Evolutionary conservation across 2,888 invertebrate genomes (phyloP), one percentile per base, ranked within the genome.

Genomic region (Mystacides longicornis): DNA sequence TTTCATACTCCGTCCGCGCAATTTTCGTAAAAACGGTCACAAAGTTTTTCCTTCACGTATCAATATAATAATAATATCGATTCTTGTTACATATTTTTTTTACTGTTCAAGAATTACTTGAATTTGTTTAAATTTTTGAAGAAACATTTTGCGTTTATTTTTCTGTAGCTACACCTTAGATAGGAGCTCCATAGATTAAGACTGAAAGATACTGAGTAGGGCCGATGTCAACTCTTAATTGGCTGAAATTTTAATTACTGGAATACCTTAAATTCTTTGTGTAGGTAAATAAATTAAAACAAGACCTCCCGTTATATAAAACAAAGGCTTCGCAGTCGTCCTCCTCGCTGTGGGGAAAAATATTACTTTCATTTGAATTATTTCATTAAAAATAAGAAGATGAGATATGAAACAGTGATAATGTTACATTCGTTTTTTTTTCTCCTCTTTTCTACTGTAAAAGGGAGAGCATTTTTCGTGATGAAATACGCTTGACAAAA

Each of bases 231-330:
- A 18, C 3, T 49, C 31, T 54, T 49, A 54, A 54, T 54, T 54
- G 49, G 49, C 54, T 49, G 48, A 23, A 37, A 54, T 54, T 54
- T 54, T 54, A 54, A 54, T 54, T 54, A 54, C 49, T 42, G 23
- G 21, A 53, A 54, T 49, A 49, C 54, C 49, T 54, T 42, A 37
- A 51, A 42, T 22, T 19, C 42, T 51, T 48, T 23, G n/a, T 23
- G 16, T 23, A 48, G 21, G 21, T 23, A 48, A 48, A 48, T 23
- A 23, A 48, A 48, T 48, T 23, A 23, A 16, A 23, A 22, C n/a
- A 23, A 48, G 16, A 7, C 21, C 4, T 19, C 20, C 14, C 14
- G 4, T 19, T 7, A 46, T 9, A 46, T 3, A 21, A 21, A 46
- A 46, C 46, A 46, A 21, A 19, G 7, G 2, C 46, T 19, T 18